These are phyloP conservation scores for Zonotrichia albicollis DNA, from an alignment of 2,797 vertebrate species.

Conservation along the genomic window DNA sequence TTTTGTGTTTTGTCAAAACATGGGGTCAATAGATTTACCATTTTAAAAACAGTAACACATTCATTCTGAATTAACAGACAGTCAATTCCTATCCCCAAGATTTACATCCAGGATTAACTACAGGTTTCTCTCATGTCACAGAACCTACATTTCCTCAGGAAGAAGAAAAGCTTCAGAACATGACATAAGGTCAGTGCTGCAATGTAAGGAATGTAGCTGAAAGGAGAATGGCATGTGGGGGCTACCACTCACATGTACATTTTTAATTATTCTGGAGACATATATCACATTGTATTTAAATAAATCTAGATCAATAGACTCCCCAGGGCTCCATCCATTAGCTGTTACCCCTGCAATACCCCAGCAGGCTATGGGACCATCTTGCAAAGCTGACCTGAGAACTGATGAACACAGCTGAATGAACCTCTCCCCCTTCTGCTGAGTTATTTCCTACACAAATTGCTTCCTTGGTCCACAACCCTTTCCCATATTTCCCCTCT, in stretches of 20 bases:
- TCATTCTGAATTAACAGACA: not conserved
- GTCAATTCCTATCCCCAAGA: not conserved
- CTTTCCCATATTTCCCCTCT: not conserved
- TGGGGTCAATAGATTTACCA: not conserved
- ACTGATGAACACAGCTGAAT: not conserved
- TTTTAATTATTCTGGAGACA: conserved; percentile 34
- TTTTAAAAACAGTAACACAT: not conserved
- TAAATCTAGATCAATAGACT: conserved; percentile 27
- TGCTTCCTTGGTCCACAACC: not conserved
- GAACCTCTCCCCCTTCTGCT: not conserved
- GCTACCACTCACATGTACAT: not conserved
- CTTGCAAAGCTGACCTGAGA: not conserved
- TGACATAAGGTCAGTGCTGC: conserved; percentile 44
- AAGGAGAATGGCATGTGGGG: not conserved
- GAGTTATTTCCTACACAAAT: not conserved
- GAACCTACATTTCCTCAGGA: conserved; percentile 23
- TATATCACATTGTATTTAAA: not conserved
- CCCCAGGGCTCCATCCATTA: conserved; percentile 30
- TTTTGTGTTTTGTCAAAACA: not conserved
- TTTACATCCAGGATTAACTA: not conserved
- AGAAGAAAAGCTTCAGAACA: not conserved
- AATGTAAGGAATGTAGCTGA: conserved; percentile 38
- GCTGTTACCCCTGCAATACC: not conserved
- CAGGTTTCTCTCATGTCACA: not conserved
- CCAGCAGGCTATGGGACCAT: not conserved